Evolutionary conservation across 2,888 invertebrate genomes (phyloP).

Genomic region (Hedya salicella): DNA sequence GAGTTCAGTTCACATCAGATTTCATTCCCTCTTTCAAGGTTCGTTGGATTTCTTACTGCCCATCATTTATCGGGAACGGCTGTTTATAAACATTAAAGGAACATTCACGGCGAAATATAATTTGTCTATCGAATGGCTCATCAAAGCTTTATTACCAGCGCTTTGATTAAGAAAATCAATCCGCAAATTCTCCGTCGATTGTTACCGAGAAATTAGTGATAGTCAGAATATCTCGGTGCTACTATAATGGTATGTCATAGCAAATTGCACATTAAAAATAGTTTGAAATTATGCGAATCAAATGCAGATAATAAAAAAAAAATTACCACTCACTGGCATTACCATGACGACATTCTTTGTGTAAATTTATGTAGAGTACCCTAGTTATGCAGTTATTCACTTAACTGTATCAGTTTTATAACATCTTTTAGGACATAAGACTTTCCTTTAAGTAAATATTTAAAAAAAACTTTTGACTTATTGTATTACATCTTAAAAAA

Average conservation of each 20-base stretch:
- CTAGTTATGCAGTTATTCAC: no score
- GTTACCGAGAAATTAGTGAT: constrained; percentile 57
- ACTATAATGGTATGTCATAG: background rate
- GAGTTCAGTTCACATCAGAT: background rate
- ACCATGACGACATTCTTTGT: no score
- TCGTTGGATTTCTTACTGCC: constrained; percentile 4
- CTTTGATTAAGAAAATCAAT: constrained; percentile 69
- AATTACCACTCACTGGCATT: no score
- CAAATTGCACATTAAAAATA: background rate
- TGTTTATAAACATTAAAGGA: constrained; percentile 24
- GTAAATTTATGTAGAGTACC: no score
- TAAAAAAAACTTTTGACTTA: no score
- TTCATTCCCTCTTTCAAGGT: background rate
- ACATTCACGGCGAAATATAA: constrained; percentile 41
- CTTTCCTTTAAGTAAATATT: no score
- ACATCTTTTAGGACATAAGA: no score
- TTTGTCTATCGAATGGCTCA: constrained; percentile 57
- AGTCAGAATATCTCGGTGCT: constrained; percentile 55
- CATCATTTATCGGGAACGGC: constrained; percentile 27
- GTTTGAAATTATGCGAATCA: background rate
- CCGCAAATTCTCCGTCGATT: constrained; percentile 56
- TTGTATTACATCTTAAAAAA: no score
- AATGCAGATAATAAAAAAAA: no score
- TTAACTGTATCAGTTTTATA: no score
- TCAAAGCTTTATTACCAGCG: constrained; percentile 68